Base-by-base conservation (phyloP, 1,140 invertebrate genomes). In the Bombyx mandarina region DNA sequence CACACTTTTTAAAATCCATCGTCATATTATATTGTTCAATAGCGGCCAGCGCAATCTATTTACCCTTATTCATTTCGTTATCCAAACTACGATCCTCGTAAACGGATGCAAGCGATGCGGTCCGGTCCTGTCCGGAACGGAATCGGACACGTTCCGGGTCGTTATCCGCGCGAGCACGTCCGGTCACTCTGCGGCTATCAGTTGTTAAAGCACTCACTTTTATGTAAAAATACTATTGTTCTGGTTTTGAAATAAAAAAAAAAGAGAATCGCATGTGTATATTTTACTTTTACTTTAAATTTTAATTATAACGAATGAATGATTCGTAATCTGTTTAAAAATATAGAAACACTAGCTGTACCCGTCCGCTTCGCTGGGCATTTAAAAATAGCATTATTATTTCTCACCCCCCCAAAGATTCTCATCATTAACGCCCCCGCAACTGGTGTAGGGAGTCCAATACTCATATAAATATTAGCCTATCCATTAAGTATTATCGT, bases 81-180 rank as follows among this genome's bases (percentile, higher is more conserved):
- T 12, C n/a, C 8, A 10, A 10, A 9, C 45, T 47, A 47, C n/a
- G n/a, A 47, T 10, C 45, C 45, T 10, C n/a, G 8, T 12, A 12
- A 9, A 47, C 45, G 45, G n/a, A 47, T 12, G 45, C 45, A 47
- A 12, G 45, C n/a, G 45, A 12, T 47, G 45, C n/a, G 45, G 45
- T 47, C 8, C 45, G 50, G 51, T 54, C 60, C 54, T 51, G 54
- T 57, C 43, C 52, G 53, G 52, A 61, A 48, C 64, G 70, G 66
- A 67, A 66, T 58, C 71, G 69, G 68, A 69, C 59, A 52, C 57
- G 69, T 73, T 76, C 66, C 65, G 57, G 61, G 46, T 53, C 68
- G 68, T 71, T 71, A 71, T 71, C 68, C 68, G 45, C 60, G 60
- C 61, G 54, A 51, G 58, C 65, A 62, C 64, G 58, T 72, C 75